These are phyloP conservation scores for Taeniopygia guttata DNA, from an alignment of 2,797 vertebrate genomes.

Conservation along the genomic window DNA sequence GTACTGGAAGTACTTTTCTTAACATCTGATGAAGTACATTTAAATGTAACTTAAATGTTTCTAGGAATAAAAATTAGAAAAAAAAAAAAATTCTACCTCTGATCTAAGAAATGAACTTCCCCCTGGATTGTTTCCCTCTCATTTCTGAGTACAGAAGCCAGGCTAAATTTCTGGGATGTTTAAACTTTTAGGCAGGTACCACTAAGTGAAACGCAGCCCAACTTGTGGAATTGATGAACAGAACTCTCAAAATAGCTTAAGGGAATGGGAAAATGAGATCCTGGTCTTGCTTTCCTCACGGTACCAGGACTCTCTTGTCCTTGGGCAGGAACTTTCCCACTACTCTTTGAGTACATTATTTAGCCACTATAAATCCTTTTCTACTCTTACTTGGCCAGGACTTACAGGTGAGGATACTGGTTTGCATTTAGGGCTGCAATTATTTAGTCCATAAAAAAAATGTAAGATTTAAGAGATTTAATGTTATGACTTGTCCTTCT, in stretches of 20 bases:
- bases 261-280: background rate
- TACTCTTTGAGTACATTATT: background rate
- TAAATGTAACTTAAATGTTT: background rate
- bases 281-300: background rate
- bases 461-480: background rate
- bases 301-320: background rate
- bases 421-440: background rate
- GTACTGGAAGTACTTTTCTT: background rate
- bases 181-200: background rate
- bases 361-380: background rate
- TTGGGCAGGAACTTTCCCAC: background rate
- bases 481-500: background rate
- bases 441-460: background rate
- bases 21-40: background rate
- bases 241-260: background rate
- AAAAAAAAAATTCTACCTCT: background rate
- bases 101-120: background rate
- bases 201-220: background rate
- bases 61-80: background rate
- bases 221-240: accelerated
- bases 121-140: background rate
- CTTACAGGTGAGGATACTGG: background rate
- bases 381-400: background rate
- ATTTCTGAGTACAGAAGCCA: background rate
- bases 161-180: background rate